Evolutionary conservation across 2,113 vertebrate genomes (phyloP).

Genomic region (Aramus guarauna): DNA sequence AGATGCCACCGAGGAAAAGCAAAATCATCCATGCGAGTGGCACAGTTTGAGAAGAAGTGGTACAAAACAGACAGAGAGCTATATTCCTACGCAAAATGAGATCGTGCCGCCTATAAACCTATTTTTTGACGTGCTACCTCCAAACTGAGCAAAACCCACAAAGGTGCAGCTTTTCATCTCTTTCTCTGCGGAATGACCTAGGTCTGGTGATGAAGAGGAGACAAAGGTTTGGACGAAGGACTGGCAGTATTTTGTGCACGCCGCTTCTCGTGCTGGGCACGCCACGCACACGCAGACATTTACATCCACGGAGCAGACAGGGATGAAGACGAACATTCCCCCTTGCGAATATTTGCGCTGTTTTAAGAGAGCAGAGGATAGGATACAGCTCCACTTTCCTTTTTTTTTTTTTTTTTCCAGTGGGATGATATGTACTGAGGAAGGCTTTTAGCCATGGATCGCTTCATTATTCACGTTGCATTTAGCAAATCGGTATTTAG

Average conservation of each 20-base stretch:
- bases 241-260: neutral
- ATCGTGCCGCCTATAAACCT: neutral
- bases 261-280: neutral
- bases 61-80: neutral
- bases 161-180: neutral
- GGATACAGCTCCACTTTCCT: neutral
- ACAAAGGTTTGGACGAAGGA: neutral
- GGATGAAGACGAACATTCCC: neutral
- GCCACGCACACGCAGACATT: rapidly evolving
- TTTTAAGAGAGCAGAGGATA: neutral
- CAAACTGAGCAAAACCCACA: neutral
- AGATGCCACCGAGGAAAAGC: neutral
- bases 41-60: rapidly evolving
- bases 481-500: conserved; percentile 13
- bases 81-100: rapidly evolving
- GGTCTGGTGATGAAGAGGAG: neutral
- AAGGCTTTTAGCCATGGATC: neutral
- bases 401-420: neutral
- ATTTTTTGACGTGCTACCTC: neutral
- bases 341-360: neutral
- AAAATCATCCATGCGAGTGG: neutral
- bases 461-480: neutral
- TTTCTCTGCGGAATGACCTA: neutral
- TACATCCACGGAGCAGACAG: rapidly evolving
- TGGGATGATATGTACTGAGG: neutral